Percentiles rank a stretch among this genome's conserved stretches.
phyloP scores from a whole-genome alignment of 2,113 vertebrate species.

The Chlorodrepanis virens region DNA sequence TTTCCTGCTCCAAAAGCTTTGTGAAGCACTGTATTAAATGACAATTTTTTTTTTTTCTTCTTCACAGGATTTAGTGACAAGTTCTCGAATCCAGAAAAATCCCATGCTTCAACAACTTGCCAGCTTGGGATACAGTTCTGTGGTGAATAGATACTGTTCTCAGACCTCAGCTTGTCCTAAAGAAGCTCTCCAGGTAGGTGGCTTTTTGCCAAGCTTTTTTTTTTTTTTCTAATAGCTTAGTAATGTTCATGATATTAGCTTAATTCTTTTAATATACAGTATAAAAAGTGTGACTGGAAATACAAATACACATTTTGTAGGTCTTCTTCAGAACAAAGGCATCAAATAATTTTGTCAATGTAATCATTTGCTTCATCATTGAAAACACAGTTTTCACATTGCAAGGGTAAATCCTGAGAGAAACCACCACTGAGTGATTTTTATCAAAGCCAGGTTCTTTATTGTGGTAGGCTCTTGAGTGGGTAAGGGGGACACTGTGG shows the following conservation, averaged over 20 bases:
- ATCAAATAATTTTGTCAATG: background rate
- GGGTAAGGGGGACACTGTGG: background rate
- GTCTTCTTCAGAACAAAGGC: background rate
- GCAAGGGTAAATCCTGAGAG: background rate
- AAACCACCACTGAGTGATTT: background rate
- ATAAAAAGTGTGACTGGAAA: background rate
- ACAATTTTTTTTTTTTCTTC: background rate
- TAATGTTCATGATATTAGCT: background rate
- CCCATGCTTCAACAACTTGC: slow-evolving; percentile 64
- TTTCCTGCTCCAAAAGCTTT: background rate
- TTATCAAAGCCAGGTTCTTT: background rate
- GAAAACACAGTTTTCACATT: background rate
- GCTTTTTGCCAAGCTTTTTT: background rate
- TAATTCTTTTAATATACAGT: background rate
- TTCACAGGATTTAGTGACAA: slow-evolving; percentile 75
- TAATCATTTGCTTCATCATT: background rate
- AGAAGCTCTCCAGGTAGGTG: slow-evolving; percentile 76
- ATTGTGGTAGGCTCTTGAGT: background rate
- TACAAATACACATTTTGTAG: background rate
- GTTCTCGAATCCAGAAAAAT: slow-evolving; percentile 69
- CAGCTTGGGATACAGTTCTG: slow-evolving; percentile 78
- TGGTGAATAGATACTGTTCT: slow-evolving; percentile 78
- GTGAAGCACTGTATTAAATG: background rate
- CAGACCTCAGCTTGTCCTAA: slow-evolving; percentile 67
- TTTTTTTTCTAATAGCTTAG: background rate